Evolutionary conservation across 2,113 vertebrate species (phyloP).

Genomic region (Sorex araneus): DNA sequence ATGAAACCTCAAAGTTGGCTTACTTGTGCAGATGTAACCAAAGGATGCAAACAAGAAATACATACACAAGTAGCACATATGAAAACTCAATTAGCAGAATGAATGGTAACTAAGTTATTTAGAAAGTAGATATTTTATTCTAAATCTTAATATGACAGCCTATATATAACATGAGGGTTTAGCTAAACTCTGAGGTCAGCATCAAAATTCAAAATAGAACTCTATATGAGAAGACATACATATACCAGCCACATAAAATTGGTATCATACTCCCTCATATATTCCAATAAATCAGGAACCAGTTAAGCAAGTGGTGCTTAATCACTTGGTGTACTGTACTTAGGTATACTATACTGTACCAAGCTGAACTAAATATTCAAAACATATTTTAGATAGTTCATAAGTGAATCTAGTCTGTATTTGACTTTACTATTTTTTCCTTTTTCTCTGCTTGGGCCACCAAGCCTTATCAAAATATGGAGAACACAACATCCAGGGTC

Average conservation of each 20-base stretch:
- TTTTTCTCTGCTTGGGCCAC: no score
- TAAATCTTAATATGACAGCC: no score
- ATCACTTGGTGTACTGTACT: no score
- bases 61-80: background rate
- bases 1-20: background rate
- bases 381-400: background rate
- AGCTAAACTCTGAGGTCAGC: background rate
- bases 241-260: background rate
- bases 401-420: background rate
- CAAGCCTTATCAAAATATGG: no score
- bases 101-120: background rate
- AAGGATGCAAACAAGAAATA: no score
- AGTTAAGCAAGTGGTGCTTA: background rate
- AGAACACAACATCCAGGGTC: no score
- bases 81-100: slow-evolving; percentile 23
- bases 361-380: background rate
- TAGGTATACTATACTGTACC: no score
- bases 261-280: background rate
- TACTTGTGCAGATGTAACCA: no score
- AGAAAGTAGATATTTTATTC: no score
- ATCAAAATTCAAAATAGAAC: slow-evolving; percentile 17
- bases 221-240: background rate
- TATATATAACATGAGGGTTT: background rate
- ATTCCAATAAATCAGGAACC: no score
- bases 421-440: background rate